phyloP scores from a whole-genome alignment of 2,888 invertebrate genomes.

The Spicauda simplicius region DNA sequence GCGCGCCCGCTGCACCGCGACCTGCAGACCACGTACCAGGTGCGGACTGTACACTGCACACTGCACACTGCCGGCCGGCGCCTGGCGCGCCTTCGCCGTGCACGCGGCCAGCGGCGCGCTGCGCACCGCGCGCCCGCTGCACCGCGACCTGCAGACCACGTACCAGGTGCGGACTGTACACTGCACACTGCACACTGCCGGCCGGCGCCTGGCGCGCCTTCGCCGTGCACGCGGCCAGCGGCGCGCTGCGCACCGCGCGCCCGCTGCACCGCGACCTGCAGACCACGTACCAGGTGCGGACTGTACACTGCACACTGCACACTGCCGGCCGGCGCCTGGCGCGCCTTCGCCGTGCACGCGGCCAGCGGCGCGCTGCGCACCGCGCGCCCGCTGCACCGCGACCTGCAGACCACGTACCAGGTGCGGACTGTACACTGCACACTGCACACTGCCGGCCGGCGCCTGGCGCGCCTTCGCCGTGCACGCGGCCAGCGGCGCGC shows the following conservation, averaged over 20 bases:
- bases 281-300: constrained; percentile 92
- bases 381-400: constrained; percentile 89
- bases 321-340: constrained; percentile 92
- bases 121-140: constrained; percentile 88
- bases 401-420: constrained; percentile 94
- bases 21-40: constrained; percentile 94
- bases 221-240: constrained; percentile 91
- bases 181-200: constrained; percentile 84
- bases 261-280: constrained; percentile 93
- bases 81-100: constrained; percentile 91
- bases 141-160: constrained; percentile 93
- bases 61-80: constrained; percentile 89
- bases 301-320: constrained; percentile 54
- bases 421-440: constrained; percentile 66
- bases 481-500: constrained; percentile 91
- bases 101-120: constrained; percentile 92
- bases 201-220: constrained; percentile 91
- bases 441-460: constrained; percentile 89
- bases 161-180: constrained; percentile 87
- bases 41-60: constrained; percentile 53
- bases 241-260: constrained; percentile 89
- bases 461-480: constrained; percentile 90
- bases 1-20: constrained; percentile 91
- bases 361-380: constrained; percentile 91
- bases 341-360: constrained; percentile 91